Percentiles rank a stretch among this genome's conserved stretches.
These are phyloP conservation scores for Aphelenchoides avenae DNA, from an alignment of 1,140 invertebrate genomes.

Conservation along the genomic window DNA sequence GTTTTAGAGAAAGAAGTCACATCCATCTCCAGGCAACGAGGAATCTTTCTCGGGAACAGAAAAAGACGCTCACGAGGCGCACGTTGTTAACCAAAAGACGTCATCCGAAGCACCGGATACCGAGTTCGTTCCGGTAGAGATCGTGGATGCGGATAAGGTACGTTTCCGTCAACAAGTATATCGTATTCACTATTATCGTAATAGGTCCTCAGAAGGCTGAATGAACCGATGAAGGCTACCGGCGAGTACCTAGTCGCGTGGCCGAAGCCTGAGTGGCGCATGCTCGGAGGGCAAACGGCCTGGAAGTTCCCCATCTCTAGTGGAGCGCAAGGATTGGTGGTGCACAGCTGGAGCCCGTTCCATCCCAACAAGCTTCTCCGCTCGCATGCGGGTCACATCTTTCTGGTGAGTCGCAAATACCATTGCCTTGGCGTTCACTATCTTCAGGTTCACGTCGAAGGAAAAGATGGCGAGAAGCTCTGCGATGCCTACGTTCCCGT, in stretches of 20 bases:
- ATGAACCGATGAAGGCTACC: constrained; percentile 28
- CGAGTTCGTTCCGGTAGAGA: constrained; percentile 13
- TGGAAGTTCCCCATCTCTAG: constrained; percentile 20
- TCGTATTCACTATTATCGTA: neutral
- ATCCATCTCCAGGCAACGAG: neutral
- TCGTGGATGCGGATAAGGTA: constrained; percentile 25
- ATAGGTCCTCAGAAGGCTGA: constrained; percentile 22
- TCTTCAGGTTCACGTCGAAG: too few species aligned
- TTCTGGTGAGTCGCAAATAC: constrained; percentile 14
- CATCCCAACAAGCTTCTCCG: constrained; percentile 13
- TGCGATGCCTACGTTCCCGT: too few species aligned
- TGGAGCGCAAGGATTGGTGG: constrained; percentile 5
- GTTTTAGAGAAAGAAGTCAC: neutral
- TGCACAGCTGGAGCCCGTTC: constrained; percentile 19
- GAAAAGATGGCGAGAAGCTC: too few species aligned
- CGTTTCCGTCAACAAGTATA: neutral
- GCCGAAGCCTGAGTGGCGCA: constrained; percentile 31
- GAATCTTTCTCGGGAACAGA: neutral
- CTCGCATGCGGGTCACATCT: constrained; percentile 25
- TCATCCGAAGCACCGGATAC: neutral
- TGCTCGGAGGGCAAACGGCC: constrained; percentile 25
- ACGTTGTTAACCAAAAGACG: neutral
- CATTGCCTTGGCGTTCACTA: too few species aligned
- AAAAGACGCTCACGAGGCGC: constrained; percentile 1
- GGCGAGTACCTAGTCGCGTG: constrained; percentile 25